Evolutionary conservation across 2,113 vertebrate genomes (phyloP).

Genomic region (Oenanthe oenanthe): DNA sequence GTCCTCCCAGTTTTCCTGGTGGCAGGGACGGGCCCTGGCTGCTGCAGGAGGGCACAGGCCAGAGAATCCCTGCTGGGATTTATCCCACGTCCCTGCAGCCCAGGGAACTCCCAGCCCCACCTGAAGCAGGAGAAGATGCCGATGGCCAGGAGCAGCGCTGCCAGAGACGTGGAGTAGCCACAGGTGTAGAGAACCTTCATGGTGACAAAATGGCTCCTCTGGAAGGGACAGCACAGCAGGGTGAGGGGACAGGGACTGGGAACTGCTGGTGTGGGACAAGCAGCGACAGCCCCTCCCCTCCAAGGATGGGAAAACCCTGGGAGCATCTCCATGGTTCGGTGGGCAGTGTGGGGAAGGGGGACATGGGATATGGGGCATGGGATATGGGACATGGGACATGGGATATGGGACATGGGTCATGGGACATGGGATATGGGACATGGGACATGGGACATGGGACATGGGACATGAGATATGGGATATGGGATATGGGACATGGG

Average conservation of each 20-base stretch:
- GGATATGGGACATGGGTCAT: too few species aligned
- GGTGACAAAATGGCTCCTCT: slow-evolving; percentile 67
- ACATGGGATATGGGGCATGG: neutral
- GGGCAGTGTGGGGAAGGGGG: neutral
- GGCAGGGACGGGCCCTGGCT: neutral
- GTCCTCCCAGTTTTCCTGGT: neutral
- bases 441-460: too few species aligned
- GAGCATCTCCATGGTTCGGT: neutral
- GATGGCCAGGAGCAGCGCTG: slow-evolving; percentile 62
- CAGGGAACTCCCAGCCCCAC: neutral
- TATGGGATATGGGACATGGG: too few species aligned
- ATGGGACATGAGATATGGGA: too few species aligned
- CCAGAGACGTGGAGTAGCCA: slow-evolving; percentile 69
- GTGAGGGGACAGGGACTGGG: neutral
- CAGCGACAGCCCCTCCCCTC: neutral
- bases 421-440: too few species aligned
- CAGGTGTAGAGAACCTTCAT: slow-evolving; percentile 75
- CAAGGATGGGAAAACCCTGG: rapidly evolving
- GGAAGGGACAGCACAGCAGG: neutral
- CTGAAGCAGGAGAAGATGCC: slow-evolving; percentile 69
- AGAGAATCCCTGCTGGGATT: neutral
- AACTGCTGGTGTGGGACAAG: neutral
- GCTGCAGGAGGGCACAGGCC: neutral
- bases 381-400: too few species aligned
- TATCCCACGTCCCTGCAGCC: neutral